phyloP scores from a whole-genome alignment of 2,888 invertebrate species.

The Plagodis pulveraria region DNA sequence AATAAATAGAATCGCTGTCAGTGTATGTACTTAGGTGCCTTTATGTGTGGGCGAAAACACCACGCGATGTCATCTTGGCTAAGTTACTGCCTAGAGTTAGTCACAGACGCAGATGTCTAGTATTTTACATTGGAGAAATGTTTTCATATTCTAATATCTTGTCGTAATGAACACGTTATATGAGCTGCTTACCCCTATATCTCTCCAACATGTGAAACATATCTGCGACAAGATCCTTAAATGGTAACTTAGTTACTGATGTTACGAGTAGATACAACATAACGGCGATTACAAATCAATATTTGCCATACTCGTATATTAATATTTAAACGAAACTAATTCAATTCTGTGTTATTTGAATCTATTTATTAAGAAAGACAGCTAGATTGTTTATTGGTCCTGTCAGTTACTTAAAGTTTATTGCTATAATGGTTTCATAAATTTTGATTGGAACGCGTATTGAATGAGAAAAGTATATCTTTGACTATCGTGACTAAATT shows the following conservation, averaged over 20 bases:
- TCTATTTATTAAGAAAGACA: slow-evolving; percentile 18
- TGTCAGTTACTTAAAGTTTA: slow-evolving; percentile 17
- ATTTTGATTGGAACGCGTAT: too few relatives aligned
- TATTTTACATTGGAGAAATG: slow-evolving; percentile 5
- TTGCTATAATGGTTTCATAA: slow-evolving; percentile 18
- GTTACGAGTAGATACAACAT: background rate
- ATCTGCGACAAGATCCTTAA: slow-evolving; percentile 7
- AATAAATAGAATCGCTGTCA: slow-evolving; percentile 36
- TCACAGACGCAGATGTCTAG: slow-evolving; percentile 10
- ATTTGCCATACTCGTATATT: slow-evolving; percentile 30
- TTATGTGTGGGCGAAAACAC: slow-evolving; percentile 43
- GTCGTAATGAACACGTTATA: too few relatives aligned
- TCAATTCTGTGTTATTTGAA: slow-evolving; percentile 31
- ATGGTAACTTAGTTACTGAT: slow-evolving; percentile 1
- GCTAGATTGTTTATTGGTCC: slow-evolving; percentile 16
- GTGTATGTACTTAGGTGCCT: slow-evolving; percentile 36
- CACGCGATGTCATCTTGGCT: slow-evolving; percentile 38
- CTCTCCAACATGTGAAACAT: background rate
- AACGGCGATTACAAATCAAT: slow-evolving; percentile 7
- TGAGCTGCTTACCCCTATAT: too few relatives aligned
- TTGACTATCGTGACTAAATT: too few relatives aligned
- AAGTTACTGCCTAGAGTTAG: slow-evolving; percentile 31
- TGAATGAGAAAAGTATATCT: too few relatives aligned
- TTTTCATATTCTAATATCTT: background rate
- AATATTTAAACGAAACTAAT: slow-evolving; percentile 44